Conservation (phyloP, 2,888 invertebrate species). For the Chymomyza caudatula region DNA sequence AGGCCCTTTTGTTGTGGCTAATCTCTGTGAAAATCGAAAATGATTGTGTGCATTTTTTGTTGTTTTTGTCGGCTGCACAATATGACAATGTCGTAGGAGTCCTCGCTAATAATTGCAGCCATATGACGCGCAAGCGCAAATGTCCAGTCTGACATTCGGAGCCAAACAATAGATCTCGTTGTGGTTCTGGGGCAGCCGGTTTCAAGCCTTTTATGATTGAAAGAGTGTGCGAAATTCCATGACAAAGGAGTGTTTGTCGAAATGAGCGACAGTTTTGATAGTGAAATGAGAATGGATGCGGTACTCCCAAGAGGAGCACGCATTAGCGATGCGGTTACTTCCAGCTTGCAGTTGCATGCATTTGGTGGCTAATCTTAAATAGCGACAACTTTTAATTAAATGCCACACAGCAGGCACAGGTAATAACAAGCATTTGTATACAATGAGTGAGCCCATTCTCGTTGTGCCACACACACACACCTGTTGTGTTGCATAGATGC, state of each 20-base stretch:
- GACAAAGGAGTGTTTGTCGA: constrained; percentile 1
- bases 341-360: constrained; percentile 27
- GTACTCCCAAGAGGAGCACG: background rate
- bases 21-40: constrained; percentile 69
- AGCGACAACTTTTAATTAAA: constrained; percentile 42
- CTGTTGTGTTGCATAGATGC: constrained; percentile 30
- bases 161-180: background rate
- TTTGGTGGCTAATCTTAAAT: constrained; percentile 1
- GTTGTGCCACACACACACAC: constrained; percentile 35
- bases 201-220: constrained; percentile 49
- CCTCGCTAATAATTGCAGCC: constrained; percentile 62
- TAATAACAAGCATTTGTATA: constrained; percentile 15
- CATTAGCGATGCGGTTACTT: too few species aligned
- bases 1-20: constrained; percentile 63
- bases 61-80: background rate
- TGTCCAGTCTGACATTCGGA: constrained; percentile 15
- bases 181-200: constrained; percentile 22
- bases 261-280: constrained; percentile 12
- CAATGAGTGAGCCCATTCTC: too few species aligned
- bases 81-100: constrained; percentile 17
- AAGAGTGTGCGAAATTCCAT: constrained; percentile 22
- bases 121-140: constrained; percentile 61
- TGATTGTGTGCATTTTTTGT: constrained; percentile 26
- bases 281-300: constrained; percentile 1
- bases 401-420: constrained; percentile 44